Conservation (phyloP, 1,140 invertebrate species). For the Aporrectodea caliginosa region DNA sequence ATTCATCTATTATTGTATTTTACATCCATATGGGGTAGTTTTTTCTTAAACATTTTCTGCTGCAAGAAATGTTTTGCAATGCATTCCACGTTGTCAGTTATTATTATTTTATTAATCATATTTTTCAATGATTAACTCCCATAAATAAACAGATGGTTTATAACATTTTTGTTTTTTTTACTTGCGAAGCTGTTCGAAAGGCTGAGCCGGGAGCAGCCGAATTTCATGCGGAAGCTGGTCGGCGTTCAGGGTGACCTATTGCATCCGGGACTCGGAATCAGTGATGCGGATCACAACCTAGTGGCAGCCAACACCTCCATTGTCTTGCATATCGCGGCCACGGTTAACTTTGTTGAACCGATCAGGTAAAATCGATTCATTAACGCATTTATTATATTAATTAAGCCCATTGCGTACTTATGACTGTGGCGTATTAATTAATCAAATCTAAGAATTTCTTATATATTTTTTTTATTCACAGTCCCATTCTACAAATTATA, state of each 20-base stretch:
- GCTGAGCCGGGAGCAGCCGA: neutral
- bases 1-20: neutral
- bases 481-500: no score
- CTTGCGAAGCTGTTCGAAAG: neutral
- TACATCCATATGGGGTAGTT: neutral
- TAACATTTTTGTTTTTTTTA: no score
- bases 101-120: neutral
- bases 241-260: neutral
- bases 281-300: neutral
- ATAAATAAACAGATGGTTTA: no score
- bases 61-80: neutral
- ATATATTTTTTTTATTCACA: no score
- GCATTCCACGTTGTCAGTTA: neutral
- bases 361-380: constrained; percentile 61
- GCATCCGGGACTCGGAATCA: neutral
- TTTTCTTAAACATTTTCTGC: neutral
- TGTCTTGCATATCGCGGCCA: constrained; percentile 96
- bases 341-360: constrained; percentile 95
- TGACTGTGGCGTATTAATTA: no score
- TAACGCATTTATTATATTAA: no score
- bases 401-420: no score
- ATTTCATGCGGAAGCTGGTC: neutral
- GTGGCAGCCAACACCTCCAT: constrained; percentile 67
- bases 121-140: neutral
- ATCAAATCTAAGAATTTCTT: no score